These are phyloP conservation scores for Paramormyrops hopkinsi DNA, from an alignment of 2,797 vertebrate genomes.

Conservation along the genomic window DNA sequence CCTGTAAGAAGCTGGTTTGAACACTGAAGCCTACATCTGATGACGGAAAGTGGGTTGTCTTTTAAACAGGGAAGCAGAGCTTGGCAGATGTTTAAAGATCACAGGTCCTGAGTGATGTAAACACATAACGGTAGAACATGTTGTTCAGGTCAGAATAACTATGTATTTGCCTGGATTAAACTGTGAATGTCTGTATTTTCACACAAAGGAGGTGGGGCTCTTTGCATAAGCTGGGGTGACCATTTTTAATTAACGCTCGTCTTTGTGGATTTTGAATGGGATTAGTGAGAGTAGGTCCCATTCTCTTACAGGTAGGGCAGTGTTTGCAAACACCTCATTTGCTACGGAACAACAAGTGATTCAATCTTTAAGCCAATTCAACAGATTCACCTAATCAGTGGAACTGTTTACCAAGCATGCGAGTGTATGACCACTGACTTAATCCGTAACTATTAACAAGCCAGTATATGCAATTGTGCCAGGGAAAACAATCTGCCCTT, in stretches of 20 bases:
- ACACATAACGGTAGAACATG: background rate
- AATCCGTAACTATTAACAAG: background rate
- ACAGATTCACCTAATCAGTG: background rate
- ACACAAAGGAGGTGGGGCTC: background rate
- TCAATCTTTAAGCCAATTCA: background rate
- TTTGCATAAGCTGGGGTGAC: background rate
- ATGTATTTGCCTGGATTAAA: background rate
- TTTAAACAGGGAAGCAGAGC: background rate
- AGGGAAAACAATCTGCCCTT: background rate
- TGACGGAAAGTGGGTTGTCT: constrained; percentile 1
- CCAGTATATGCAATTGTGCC: background rate
- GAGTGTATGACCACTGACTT: background rate
- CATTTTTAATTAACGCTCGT: background rate
- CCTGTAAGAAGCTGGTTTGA: background rate
- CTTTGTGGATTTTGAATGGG: background rate
- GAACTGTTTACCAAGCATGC: background rate
- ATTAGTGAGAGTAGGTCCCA: background rate
- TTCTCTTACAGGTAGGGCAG: background rate
- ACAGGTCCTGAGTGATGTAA: background rate
- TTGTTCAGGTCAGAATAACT: background rate
- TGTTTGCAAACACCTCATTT: background rate
- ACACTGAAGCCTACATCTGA: background rate
- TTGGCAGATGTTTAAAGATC: background rate
- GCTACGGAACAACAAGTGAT: background rate
- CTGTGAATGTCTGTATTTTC: background rate